Conservation (phyloP, 2,888 invertebrate species). For the Halictus ligatus region DNA sequence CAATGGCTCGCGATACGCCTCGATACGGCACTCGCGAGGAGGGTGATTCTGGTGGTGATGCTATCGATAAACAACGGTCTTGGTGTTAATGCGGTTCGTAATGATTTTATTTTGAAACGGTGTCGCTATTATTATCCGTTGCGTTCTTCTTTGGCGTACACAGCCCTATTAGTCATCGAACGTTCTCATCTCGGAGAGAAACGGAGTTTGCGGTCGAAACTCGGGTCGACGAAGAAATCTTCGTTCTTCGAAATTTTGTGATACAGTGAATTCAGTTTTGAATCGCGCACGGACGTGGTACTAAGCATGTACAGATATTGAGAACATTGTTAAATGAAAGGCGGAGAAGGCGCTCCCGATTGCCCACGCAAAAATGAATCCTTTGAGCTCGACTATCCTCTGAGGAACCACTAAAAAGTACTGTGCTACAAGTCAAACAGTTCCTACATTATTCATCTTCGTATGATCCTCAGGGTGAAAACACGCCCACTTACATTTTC, state of each 20-base stretch:
- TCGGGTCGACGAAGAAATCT: background rate
- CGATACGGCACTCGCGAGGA: background rate
- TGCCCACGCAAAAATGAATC: background rate
- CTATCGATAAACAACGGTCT: background rate
- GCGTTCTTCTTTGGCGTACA: background rate
- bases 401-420: background rate
- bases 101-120: constrained; percentile 16
- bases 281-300: background rate
- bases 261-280: background rate
- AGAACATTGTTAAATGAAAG: background rate
- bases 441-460: background rate
- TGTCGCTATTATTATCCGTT: constrained; percentile 15
- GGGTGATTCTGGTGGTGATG: background rate
- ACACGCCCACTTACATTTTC: background rate
- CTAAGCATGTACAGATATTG: background rate
- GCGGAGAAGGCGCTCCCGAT: background rate
- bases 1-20: constrained; percentile 5
- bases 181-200: background rate
- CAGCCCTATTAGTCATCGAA: background rate
- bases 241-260: background rate
- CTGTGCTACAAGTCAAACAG: background rate
- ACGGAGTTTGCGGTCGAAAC: background rate
- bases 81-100: constrained; percentile 1
- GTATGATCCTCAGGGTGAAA: background rate
- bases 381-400: background rate